A percentile compares a stretch with the other conserved stretches of the same genome.
phyloP scores from a whole-genome alignment of 2,113 vertebrate species.

The Haemorhous mexicanus region DNA sequence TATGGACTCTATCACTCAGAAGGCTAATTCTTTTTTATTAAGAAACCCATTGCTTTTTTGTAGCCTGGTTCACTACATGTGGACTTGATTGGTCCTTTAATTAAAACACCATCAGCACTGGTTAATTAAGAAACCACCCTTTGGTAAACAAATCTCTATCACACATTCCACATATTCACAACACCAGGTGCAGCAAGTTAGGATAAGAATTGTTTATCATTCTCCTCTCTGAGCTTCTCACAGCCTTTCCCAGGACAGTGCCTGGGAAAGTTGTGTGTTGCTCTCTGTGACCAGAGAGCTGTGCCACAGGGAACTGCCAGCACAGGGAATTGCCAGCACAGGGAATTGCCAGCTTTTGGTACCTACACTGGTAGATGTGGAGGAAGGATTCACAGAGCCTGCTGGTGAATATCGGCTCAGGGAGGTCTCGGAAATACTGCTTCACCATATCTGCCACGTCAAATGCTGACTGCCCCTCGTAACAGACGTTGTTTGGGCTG shows the following conservation, averaged over 20 bases:
- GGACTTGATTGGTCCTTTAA: neutral
- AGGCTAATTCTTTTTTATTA: neutral
- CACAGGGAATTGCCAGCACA: neutral
- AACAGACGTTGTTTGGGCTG: constrained; percentile 71
- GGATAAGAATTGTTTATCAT: neutral
- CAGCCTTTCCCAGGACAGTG: neutral
- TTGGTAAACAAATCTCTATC: neutral
- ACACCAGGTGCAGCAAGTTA: neutral
- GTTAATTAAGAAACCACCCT: neutral
- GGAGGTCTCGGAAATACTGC: constrained; percentile 90
- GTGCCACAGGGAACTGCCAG: no score
- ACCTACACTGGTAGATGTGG: constrained; percentile 89
- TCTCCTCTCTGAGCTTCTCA: neutral
- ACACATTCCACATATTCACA: neutral
- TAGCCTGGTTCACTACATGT: neutral
- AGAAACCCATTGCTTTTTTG: neutral
- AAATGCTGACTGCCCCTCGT: constrained; percentile 82
- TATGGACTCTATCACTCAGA: neutral
- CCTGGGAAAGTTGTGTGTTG: neutral
- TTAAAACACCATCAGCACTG: neutral
- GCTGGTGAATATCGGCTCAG: constrained; percentile 84
- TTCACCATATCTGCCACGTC: constrained; percentile 92
- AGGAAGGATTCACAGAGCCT: constrained; percentile 86
- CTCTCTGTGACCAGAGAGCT: neutral
- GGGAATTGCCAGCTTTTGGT: neutral